phyloP scores from a whole-genome alignment of 2,113 vertebrate genomes.

The Acrocephalus kingi region DNA sequence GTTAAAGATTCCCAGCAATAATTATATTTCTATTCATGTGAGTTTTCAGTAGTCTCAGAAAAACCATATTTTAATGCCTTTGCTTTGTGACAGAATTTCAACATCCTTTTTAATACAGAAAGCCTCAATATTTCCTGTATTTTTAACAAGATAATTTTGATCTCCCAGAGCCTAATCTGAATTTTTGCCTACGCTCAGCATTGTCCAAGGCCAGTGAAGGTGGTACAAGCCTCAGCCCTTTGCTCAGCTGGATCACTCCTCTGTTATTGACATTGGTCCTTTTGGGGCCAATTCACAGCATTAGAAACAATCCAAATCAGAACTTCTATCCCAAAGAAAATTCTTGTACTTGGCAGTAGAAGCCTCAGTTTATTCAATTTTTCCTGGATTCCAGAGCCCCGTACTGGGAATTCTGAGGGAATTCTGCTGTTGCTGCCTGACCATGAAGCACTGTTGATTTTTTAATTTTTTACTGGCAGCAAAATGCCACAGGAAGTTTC shows the following conservation, averaged over 20 bases:
- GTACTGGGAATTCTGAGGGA: neutral
- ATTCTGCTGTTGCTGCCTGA: neutral
- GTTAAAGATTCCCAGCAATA: neutral
- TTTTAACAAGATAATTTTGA: neutral
- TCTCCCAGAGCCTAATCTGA: neutral
- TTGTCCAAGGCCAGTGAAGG: accelerated
- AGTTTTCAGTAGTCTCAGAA: neutral
- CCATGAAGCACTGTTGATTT: neutral
- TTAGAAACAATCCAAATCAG: accelerated
- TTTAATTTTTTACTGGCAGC: neutral
- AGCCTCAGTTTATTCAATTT: neutral
- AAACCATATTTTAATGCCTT: neutral
- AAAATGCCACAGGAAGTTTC: neutral
- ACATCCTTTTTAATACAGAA: neutral
- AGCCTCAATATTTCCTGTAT: neutral
- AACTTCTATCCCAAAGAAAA: neutral
- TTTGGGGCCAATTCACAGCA: neutral
- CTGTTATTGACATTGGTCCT: neutral
- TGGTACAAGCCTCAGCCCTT: neutral
- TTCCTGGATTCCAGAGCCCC: neutral
- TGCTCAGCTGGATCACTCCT: neutral
- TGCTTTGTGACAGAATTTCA: neutral
- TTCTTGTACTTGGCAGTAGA: neutral
- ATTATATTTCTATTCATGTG: neutral
- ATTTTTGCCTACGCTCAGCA: neutral